Conservation (phyloP, 2,888 invertebrate genomes). For the Arenicola marina region DNA sequence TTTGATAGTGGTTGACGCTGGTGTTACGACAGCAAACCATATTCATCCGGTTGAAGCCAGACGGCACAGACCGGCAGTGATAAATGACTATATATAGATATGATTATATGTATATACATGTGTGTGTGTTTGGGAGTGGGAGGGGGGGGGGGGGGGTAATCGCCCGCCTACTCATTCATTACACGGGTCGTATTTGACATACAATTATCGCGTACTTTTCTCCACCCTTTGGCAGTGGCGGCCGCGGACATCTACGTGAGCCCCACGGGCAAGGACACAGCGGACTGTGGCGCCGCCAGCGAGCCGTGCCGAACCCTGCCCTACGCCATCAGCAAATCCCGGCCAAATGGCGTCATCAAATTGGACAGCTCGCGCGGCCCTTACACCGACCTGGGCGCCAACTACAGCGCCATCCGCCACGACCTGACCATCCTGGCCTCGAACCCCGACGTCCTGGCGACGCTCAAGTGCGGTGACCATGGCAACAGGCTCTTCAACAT, state of each 20-base stretch:
- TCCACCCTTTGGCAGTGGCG: too few relatives aligned
- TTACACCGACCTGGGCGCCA: background rate
- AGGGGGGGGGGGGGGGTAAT: too few relatives aligned
- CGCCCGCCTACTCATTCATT: too few relatives aligned
- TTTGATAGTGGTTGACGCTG: too few relatives aligned
- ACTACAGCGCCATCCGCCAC: conserved; percentile 2
- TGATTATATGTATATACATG: too few relatives aligned
- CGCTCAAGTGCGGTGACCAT: background rate
- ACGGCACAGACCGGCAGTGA: too few relatives aligned
- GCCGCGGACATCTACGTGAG: conserved; percentile 1
- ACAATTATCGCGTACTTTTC: too few relatives aligned
- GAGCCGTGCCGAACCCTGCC: conserved; percentile 1
- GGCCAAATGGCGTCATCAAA: conserved; percentile 3
- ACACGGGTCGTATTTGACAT: too few relatives aligned
- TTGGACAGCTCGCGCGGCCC: background rate
- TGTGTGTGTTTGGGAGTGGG: too few relatives aligned
- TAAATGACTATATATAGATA: too few relatives aligned
- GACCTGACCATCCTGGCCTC: background rate
- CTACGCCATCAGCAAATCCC: conserved; percentile 3
- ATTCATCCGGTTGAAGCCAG: too few relatives aligned
- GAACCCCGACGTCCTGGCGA: background rate
- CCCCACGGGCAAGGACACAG: conserved; percentile 4
- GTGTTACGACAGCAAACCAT: too few relatives aligned
- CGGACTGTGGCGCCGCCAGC: background rate
- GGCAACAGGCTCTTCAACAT: conserved; percentile 4